phyloP scores from a whole-genome alignment of 2,113 vertebrate species.

The Cairina moschata region DNA sequence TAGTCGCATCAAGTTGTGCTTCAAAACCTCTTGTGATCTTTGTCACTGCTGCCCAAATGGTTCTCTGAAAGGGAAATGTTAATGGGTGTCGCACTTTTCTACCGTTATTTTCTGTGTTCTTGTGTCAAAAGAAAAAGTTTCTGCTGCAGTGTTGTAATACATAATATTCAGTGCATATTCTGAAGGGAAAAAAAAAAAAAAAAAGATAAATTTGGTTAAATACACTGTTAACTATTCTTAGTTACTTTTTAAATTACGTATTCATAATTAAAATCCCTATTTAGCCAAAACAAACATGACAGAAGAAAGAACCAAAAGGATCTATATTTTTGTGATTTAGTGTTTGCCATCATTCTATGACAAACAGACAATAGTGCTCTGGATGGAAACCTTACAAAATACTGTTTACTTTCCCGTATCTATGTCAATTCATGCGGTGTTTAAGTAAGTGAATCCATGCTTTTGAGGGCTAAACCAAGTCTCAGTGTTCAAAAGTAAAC shows the following conservation, averaged over 20 bases:
- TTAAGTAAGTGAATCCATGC: not conserved
- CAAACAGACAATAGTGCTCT: not conserved
- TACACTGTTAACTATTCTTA: not conserved
- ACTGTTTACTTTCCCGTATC: not conserved
- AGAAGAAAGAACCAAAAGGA: not conserved
- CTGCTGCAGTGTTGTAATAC: not conserved
- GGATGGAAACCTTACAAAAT: not conserved
- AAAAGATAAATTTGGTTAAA: not conserved
- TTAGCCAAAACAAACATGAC: not conserved
- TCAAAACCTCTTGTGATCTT: not conserved
- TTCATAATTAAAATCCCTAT: not conserved
- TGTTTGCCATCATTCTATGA: not conserved
- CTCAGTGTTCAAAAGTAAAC: slow-evolving; percentile 49
- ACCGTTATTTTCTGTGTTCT: not conserved
- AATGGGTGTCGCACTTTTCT: not conserved
- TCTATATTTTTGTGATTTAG: not conserved
- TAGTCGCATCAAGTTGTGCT: not conserved
- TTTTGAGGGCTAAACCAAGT: not conserved
- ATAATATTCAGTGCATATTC: not conserved
- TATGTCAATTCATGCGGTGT: not conserved
- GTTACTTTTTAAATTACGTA: not conserved
- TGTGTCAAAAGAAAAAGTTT: not conserved
- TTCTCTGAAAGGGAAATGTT: not conserved
- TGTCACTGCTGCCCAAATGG: accelerated
- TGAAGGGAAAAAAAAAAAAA: not conserved